Base-by-base conservation (phyloP, 2,113 vertebrate genomes). In the Heptranchias perlo region DNA sequence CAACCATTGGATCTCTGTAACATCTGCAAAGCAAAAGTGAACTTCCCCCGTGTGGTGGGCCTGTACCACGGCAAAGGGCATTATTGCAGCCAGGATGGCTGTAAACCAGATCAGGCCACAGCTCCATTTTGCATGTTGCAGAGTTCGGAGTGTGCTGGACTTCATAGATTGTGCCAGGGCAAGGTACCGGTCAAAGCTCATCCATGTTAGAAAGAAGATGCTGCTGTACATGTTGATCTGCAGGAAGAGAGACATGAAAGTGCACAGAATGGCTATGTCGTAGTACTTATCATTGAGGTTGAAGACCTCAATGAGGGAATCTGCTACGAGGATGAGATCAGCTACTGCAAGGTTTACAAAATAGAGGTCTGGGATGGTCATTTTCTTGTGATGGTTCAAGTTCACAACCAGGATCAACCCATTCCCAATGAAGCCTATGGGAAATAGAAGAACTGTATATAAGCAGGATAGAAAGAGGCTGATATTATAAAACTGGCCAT, bases 151-250 rank as follows among this genome's bases (percentile, higher is more conserved):
- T 0, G 98, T 97, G 97, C 98, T 98, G 96, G 98, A 98, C 97
- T 98, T 98, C 97, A 99, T 98, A 25, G 98, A 98, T 97, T 97
- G 98, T 39, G 99, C 98, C 97, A 99, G 97, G 0, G 99, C 99
- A 0, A 99, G 96, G 96, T 99, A 99, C 92, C 99, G 98, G 98
- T 99, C 99, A 5, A 99, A 98, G 97, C 99, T 99, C 99, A 99
- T 99, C 99, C 99, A 99, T 0, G 99, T 99, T 96, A 99, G 98
- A 96, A 99, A 99, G 98, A 99, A 99, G 97, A 99, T 98, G 97
- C 99, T 99, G 98, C 99, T 99, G 97, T 99, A 99, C 99, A 99
- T 99, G 98, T 99, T 99, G 97, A 99, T 98, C 97, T 99, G 99
- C 96, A 99, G 98, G 97, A 99, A 99, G 73, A 99, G 97, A 0